Conservation (phyloP, 37 sponge, comb jelly and placozoan species). For the Diacarnus erythraeanus region DNA sequence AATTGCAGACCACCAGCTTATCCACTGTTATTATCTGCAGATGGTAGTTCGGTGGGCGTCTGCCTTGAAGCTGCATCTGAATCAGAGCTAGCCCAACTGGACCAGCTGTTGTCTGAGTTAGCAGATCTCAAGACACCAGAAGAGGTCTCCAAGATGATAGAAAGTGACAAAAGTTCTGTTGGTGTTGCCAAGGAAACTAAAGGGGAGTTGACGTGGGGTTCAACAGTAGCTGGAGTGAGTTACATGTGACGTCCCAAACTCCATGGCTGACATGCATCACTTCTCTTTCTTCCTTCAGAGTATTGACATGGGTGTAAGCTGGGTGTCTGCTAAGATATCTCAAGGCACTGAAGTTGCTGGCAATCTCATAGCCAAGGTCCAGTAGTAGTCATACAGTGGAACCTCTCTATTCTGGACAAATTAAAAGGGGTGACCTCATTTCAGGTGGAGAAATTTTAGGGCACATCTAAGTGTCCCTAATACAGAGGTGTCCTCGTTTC, state of each 20-base stretch:
- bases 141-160: background rate
- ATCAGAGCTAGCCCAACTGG: slow-evolving; percentile 32
- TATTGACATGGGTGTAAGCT: slow-evolving; percentile 51
- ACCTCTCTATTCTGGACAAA: no score
- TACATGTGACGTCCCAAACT: background rate
- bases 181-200: slow-evolving; percentile 14
- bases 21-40: no score
- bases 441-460: no score
- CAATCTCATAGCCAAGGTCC: slow-evolving; percentile 41
- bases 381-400: no score
- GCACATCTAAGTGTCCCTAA: no score
- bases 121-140: slow-evolving; percentile 8
- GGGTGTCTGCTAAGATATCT: slow-evolving; percentile 39
- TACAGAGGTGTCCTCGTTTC: no score
- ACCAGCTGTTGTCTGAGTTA: slow-evolving; percentile 13
- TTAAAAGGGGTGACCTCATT: background rate
- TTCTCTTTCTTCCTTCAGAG: no score
- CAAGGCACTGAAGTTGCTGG: slow-evolving; percentile 53
- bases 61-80: slow-evolving; percentile 32
- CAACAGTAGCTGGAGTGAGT: slow-evolving; percentile 51
- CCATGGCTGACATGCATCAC: background rate
- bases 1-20: no score
- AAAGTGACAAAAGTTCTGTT: background rate
- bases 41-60: slow-evolving; percentile 55
- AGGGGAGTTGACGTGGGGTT: slow-evolving; percentile 28